Base-by-base conservation (phyloP, 2,797 vertebrate species). In the Eurystomus glaucurus region DNA sequence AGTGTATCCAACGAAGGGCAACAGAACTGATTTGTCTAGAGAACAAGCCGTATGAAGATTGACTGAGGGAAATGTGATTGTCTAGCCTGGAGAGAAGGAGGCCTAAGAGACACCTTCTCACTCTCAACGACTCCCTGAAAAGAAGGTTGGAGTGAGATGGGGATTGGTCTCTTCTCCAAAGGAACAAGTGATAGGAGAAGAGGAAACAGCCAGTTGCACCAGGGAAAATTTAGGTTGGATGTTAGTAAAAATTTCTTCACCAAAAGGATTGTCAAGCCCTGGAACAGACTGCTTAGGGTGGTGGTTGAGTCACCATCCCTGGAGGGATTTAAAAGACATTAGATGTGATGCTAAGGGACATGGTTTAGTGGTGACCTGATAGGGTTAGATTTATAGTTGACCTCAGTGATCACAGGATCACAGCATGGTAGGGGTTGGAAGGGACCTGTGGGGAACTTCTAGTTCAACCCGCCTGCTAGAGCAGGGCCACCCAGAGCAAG, bases 241-340 rank as follows among this genome's bases (percentile, higher is more conserved):
- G n/a, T n/a, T n/a, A n/a, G n/a, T n/a, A n/a, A n/a, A n/a, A n/a
- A n/a, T n/a, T 39, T 70, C 11, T 61, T 17, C 21, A 10, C 28
- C 1, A 4, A 39, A 62, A 28, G 11, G 1, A 1, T 21, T 26
- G 1, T 11, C 26, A 52, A 3, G 7, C 4, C 3, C 6, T 11
- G 7, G 9, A n/a, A n/a, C 2, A 26, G 19, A 18, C 18, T 76
- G 25, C 15, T 17, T 16, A 31, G 29, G 29, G 52, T 10, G 31
- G 29, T 54, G 17, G 9, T 10, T 3, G 4, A 77, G 2, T 66
- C 18, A 3, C 7, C 25, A 22, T 14, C 14, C 4, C 10, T 29
- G 10, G 10, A 46, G 10, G 8, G 8, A 6, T 55, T 26, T 62
- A n/a, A 65, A 74, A 57, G 15, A 16, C 1, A 0, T 13, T 60